Base-by-base conservation (phyloP, 2,113 vertebrate species). In the Anser brachyrhynchus region DNA sequence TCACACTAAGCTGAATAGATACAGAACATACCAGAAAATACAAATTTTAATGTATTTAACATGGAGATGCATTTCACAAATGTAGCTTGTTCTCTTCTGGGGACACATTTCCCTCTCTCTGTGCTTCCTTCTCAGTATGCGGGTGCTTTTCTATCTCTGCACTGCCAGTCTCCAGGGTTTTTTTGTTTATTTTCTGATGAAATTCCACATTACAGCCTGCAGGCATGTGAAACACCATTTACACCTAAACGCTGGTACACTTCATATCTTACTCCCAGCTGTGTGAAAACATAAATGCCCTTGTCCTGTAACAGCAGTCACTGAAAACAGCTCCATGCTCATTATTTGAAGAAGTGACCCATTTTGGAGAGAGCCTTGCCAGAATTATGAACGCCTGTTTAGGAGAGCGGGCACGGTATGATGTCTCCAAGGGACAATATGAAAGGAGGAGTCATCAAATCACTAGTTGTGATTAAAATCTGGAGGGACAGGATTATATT, bases 71-170 rank as follows among this genome's bases (percentile, higher is more conserved):
- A 17, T 74, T 71, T 66, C 52, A 44, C 43, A 75, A 74, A 71
- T 17, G 13, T 16, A 15, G 10, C 67, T 75, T 39, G 23, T 26
- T 58, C 33, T 57, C 9, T 81, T 55, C 35, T 59, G 81, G 22
- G 59, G 49, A 29, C 16, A 52, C 71, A 49, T 14, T 5, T 0
- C 3, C 14, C 6, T 3, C 14, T 11, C 70, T 17, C 43, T 43
- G 23, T 25, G 31, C 26, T 90, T 62, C 17, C 21, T 55, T 29
- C 71, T 59, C 1, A 0, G 4, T 0, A 0, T 35, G 12, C 1
- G 0, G 35, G 21, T 84, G 28, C 39, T 69, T 65, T 39, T n/a
- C 46, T 72, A 16, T 61, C 59, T 64, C 52, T 65, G 35, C 55
- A 58, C 0, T 26, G 62, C n/a, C 57, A 5, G 21, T 43, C 74